These are phyloP conservation scores for Argyrosomus japonicus DNA, from an alignment of 2,113 vertebrate species.

Conservation along the genomic window DNA sequence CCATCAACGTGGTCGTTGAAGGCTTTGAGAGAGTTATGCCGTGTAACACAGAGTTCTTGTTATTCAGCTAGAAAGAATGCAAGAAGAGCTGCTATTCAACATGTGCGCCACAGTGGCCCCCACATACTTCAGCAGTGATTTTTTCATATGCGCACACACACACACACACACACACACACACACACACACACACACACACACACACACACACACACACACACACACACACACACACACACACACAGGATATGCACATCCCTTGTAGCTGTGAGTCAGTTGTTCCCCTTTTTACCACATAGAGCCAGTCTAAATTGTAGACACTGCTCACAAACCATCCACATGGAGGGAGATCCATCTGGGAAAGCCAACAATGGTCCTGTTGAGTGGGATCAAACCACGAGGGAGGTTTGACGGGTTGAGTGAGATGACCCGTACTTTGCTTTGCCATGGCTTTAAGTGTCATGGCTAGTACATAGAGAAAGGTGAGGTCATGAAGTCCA, in stretches of 20 bases:
- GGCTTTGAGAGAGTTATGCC: slow-evolving; percentile 12
- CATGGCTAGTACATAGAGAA: not conserved
- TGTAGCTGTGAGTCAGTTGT: slow-evolving; percentile 66
- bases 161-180: not conserved
- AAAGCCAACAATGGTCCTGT: slow-evolving; percentile 63
- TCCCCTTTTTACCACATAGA: slow-evolving; percentile 54
- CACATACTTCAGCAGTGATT: slow-evolving; percentile 20
- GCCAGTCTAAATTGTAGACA: slow-evolving; percentile 63
- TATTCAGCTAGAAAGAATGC: slow-evolving; percentile 61
- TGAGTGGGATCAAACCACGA: slow-evolving; percentile 49
- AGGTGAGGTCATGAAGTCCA: not conserved
- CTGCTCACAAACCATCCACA: slow-evolving; percentile 38
- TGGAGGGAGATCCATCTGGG: slow-evolving; percentile 61
- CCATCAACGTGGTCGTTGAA: slow-evolving; percentile 28
- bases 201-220: slow-evolving; percentile 8
- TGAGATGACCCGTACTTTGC: slow-evolving; percentile 57
- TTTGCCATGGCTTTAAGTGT: slow-evolving; percentile 16
- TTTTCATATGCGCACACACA: slow-evolving; percentile 6
- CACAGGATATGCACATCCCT: slow-evolving; percentile 34
- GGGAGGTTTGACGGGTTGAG: slow-evolving; percentile 47
- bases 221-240: not conserved
- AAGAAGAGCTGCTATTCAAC: slow-evolving; percentile 30
- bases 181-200: not conserved
- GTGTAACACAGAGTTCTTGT: slow-evolving; percentile 21
- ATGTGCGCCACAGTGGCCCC: slow-evolving; percentile 36